Evolutionary conservation across 2,113 vertebrate genomes (phyloP).

Genomic region (Apus apus): DNA sequence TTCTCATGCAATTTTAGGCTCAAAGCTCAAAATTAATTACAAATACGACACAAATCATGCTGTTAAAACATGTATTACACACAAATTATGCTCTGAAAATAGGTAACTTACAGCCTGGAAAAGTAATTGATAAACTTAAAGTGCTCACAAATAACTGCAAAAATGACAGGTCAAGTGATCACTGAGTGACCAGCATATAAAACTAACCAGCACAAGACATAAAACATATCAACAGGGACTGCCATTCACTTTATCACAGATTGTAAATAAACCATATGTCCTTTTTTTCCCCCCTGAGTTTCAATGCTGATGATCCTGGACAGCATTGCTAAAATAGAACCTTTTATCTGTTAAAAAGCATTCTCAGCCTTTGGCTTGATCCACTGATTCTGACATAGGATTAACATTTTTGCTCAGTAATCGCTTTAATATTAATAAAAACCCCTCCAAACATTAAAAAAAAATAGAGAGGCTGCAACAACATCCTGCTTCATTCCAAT

Average conservation of each 20-base stretch:
- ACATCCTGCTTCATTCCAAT: neutral
- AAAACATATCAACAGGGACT: neutral
- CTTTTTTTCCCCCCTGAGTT: neutral
- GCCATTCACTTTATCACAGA: neutral
- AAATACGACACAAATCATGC: slow-evolving; percentile 75
- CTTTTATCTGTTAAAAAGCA: neutral
- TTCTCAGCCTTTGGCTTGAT: neutral
- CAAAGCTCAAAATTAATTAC: slow-evolving; percentile 79
- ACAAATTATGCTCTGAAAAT: slow-evolving; percentile 74
- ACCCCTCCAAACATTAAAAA: too few relatives aligned
- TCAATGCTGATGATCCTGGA: neutral
- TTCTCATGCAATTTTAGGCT: slow-evolving; percentile 73
- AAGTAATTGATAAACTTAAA: slow-evolving; percentile 73
- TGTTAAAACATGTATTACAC: slow-evolving; percentile 73
- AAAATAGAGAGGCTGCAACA: neutral
- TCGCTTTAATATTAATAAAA: too few relatives aligned
- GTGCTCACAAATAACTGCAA: slow-evolving; percentile 62
- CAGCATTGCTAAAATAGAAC: neutral
- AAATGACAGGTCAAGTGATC: slow-evolving; percentile 42
- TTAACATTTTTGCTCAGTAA: neutral
- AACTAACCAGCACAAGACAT: neutral
- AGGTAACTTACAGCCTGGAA: slow-evolving; percentile 68
- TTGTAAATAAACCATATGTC: neutral
- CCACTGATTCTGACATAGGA: neutral
- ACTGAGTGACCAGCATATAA: slow-evolving; percentile 20